phyloP scores from a whole-genome alignment of 37 sponge, comb jelly and placozoan genomes.

The Agelas oroides region DNA sequence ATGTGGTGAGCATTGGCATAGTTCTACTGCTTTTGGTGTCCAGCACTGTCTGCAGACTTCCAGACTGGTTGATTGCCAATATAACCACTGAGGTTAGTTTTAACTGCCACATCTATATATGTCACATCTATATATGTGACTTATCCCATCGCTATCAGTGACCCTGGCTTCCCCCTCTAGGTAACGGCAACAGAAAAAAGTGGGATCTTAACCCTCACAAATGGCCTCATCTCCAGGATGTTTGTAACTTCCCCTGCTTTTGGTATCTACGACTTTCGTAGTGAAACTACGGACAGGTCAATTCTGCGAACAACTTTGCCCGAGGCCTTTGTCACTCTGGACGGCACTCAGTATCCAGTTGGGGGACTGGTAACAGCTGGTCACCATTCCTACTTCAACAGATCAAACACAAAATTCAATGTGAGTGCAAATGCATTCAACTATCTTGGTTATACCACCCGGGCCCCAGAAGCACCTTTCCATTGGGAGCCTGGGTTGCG shows the following conservation, averaged over 20 bases:
- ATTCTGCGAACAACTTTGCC: constrained; percentile 31
- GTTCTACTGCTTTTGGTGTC: too few species aligned
- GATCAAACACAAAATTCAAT: neutral
- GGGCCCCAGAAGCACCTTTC: constrained; percentile 46
- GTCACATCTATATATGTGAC: too few species aligned
- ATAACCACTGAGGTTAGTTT: too few species aligned
- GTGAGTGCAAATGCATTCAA: neutral
- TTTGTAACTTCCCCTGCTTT: constrained; percentile 49
- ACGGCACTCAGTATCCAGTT: constrained; percentile 37
- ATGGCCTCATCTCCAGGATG: constrained; percentile 41
- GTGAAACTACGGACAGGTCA: neutral
- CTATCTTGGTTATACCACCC: too few species aligned
- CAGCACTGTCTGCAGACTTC: too few species aligned
- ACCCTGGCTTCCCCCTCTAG: too few species aligned
- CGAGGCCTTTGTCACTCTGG: constrained; percentile 50
- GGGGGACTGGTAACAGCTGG: constrained; percentile 34
- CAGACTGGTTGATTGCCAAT: too few species aligned
- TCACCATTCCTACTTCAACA: constrained; percentile 53
- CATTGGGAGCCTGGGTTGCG: constrained; percentile 68
- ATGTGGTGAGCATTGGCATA: too few species aligned
- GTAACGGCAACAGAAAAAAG: too few species aligned
- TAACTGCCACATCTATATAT: too few species aligned
- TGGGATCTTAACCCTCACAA: constrained; percentile 18
- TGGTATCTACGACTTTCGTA: constrained; percentile 49
- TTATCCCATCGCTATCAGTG: too few species aligned